Evolutionary conservation across 1,140 invertebrate genomes (phyloP).

Genomic region (Antheraea mylitta): DNA sequence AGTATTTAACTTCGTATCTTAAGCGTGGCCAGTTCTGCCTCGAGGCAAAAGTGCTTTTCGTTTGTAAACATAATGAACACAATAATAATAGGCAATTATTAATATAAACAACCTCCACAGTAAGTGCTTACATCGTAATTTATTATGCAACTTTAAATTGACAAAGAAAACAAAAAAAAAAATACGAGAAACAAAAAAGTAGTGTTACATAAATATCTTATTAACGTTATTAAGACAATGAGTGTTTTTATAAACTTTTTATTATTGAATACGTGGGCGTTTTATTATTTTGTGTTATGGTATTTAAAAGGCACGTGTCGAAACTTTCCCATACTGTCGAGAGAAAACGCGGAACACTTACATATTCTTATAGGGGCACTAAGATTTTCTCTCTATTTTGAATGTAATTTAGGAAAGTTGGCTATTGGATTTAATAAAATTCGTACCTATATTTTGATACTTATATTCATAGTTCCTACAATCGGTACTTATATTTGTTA

Average conservation of each 20-base stretch:
- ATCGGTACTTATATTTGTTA: no score
- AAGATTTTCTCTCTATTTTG: conserved; percentile 6
- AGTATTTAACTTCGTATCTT: conserved; percentile 33
- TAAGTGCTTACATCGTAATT: conserved; percentile 7
- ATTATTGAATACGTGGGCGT: background rate
- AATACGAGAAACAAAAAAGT: background rate
- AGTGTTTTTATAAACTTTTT: background rate
- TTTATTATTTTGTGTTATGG: background rate
- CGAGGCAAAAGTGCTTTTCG: conserved; percentile 9
- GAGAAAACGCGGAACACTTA: conserved; percentile 1
- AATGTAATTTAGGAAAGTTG: no score
- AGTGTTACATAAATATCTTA: background rate
- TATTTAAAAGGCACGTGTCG: background rate
- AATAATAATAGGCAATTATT: conserved; percentile 10
- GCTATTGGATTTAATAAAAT: no score
- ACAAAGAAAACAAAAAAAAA: background rate
- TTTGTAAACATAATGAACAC: conserved; percentile 13
- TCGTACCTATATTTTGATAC: no score
- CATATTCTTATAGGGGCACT: background rate
- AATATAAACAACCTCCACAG: conserved; percentile 7
- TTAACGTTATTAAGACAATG: no score
- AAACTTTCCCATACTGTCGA: conserved; percentile 1
- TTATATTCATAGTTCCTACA: no score
- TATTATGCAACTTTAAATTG: background rate
- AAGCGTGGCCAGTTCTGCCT: conserved; percentile 5